phyloP scores from a whole-genome alignment of 2,888 invertebrate species.

The Acanthacorydalis orientalis region DNA sequence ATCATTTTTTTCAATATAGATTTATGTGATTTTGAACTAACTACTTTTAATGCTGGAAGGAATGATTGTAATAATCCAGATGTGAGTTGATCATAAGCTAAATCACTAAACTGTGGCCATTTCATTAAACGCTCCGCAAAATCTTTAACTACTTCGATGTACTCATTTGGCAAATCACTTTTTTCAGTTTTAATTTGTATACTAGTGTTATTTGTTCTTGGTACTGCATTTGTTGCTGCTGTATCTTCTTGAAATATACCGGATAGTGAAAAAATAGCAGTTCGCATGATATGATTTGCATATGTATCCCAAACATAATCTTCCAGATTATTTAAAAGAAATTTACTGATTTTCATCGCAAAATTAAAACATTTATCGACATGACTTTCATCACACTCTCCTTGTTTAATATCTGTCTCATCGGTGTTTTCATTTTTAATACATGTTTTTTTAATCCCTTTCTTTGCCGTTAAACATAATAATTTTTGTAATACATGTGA shows the following conservation, averaged over 20 bases:
- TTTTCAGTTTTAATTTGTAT: background rate
- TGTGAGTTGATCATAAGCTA: slow-evolving; percentile 49
- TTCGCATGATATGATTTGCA: slow-evolving; percentile 60
- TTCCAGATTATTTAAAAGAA: slow-evolving; percentile 67
- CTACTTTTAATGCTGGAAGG: slow-evolving; percentile 39
- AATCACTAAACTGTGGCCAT: slow-evolving; percentile 66
- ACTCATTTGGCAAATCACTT: slow-evolving; percentile 35
- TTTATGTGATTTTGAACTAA: slow-evolving; percentile 36
- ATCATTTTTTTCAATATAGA: slow-evolving; percentile 40
- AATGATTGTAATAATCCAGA: slow-evolving; percentile 55
- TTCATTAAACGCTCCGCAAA: slow-evolving; percentile 41
- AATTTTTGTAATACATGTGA: slow-evolving; percentile 66
- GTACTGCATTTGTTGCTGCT: slow-evolving; percentile 14
- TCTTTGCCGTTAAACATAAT: slow-evolving; percentile 17
- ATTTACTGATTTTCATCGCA: slow-evolving; percentile 53
- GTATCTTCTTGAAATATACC: slow-evolving; percentile 35
- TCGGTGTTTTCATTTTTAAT: slow-evolving; percentile 31
- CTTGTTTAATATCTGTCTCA: slow-evolving; percentile 11
- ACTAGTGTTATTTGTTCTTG: background rate
- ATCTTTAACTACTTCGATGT: slow-evolving; percentile 42
- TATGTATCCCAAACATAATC: slow-evolving; percentile 66
- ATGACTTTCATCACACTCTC: slow-evolving; percentile 25
- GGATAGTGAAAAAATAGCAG: slow-evolving; percentile 49
- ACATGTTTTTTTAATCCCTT: slow-evolving; percentile 21
- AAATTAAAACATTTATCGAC: slow-evolving; percentile 41